Conservation (phyloP, 2,113 vertebrate species). For the Serilophus lunatus region DNA sequence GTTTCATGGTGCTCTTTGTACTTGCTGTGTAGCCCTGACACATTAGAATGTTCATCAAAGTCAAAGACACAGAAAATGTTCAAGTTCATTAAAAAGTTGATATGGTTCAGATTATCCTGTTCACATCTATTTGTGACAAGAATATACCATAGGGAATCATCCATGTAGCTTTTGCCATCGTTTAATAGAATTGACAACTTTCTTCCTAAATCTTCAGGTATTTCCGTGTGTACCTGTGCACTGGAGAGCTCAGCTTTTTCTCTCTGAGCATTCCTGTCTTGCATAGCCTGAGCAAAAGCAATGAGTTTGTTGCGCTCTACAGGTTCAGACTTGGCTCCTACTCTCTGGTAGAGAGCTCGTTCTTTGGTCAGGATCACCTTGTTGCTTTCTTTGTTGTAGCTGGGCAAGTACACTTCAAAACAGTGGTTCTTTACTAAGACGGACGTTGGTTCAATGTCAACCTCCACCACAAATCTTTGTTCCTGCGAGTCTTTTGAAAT, state of each 20-base stretch:
- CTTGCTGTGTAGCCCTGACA: constrained; percentile 73
- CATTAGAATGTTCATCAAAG: constrained; percentile 80
- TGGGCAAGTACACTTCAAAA: constrained; percentile 76
- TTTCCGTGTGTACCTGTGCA: background rate
- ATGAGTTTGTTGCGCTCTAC: constrained; percentile 34
- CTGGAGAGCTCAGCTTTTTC: constrained; percentile 68
- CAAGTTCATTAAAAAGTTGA: constrained; percentile 76
- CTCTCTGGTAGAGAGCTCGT: constrained; percentile 48
- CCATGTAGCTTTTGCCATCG: constrained; percentile 77
- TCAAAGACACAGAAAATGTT: constrained; percentile 84
- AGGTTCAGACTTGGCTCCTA: constrained; percentile 77
- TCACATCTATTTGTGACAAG: constrained; percentile 78
- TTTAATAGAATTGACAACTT: constrained; percentile 76
- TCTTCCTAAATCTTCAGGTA: constrained; percentile 68
- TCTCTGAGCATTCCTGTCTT: constrained; percentile 71
- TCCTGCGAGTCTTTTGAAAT: constrained; percentile 57
- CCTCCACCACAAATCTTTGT: constrained; percentile 77
- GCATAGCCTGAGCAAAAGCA: constrained; percentile 55
- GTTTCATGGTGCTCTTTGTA: constrained; percentile 70
- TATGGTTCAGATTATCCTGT: constrained; percentile 61
- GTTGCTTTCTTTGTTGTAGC: constrained; percentile 66
- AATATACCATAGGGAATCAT: constrained; percentile 77
- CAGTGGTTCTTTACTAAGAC: constrained; percentile 57
- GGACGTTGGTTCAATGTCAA: constrained; percentile 76
- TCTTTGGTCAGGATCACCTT: constrained; percentile 71